These are phyloP conservation scores for Morpho deidamia DNA, from an alignment of 2,888 invertebrate species.

Conservation along the genomic window DNA sequence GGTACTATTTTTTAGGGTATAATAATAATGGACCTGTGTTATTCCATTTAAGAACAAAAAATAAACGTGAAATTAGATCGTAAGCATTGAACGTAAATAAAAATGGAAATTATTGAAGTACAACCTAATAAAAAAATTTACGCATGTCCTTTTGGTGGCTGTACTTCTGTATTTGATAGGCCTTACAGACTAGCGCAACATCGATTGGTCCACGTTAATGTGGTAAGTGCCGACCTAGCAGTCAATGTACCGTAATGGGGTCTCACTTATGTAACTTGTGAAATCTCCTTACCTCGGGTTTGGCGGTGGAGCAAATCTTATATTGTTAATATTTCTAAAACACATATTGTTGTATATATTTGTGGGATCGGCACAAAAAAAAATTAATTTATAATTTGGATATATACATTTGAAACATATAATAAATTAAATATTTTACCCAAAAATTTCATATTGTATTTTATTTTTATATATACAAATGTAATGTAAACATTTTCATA, in stretches of 20 bases:
- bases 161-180: slow-evolving; percentile 68
- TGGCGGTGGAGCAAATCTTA: slow-evolving; percentile 42
- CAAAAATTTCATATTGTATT: too few relatives aligned
- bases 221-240: slow-evolving; percentile 56
- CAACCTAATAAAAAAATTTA: slow-evolving; percentile 16
- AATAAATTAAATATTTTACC: too few relatives aligned
- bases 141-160: slow-evolving; percentile 60
- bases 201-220: slow-evolving; percentile 72
- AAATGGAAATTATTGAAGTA: slow-evolving; percentile 2
- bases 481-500: too few relatives aligned
- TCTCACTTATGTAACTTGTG: slow-evolving; percentile 4
- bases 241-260: slow-evolving; percentile 2
- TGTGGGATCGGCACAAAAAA: too few relatives aligned
- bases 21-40: too few relatives aligned
- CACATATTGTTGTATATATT: too few relatives aligned
- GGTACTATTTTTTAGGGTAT: too few relatives aligned
- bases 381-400: too few relatives aligned
- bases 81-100: neutral
- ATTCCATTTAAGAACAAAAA: too few relatives aligned
- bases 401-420: too few relatives aligned
- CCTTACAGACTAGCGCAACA: slow-evolving; percentile 77
- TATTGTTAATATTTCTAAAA: too few relatives aligned
- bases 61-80: neutral
- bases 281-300: neutral
- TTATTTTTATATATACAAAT: too few relatives aligned